These are phyloP conservation scores for Gila robusta DNA, from an alignment of 2,797 vertebrate genomes.

Conservation along the genomic window DNA sequence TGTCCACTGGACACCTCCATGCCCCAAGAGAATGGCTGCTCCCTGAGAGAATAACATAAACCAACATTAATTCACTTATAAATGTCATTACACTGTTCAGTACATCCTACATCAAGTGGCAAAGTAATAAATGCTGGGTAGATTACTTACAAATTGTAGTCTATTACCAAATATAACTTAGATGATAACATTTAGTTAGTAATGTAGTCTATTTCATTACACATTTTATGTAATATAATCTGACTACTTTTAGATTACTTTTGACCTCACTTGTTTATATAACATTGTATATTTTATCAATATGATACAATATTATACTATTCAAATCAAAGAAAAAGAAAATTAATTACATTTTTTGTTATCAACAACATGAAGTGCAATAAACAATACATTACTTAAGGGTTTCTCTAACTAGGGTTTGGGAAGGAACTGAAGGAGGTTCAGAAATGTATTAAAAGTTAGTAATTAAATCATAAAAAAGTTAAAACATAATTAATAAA, in stretches of 20 bases:
- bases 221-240: background rate
- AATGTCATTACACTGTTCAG: background rate
- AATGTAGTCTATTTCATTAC: background rate
- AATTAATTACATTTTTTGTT: background rate
- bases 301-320: no score
- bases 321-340: no score
- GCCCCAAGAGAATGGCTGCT: slow-evolving; percentile 86
- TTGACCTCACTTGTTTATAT: background rate
- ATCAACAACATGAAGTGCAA: background rate
- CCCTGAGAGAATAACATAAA: slow-evolving; percentile 73
- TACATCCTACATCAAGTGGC: background rate
- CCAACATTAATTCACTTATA: background rate
- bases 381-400: background rate
- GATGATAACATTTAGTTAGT: background rate
- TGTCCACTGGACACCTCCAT: slow-evolving; percentile 88
- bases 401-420: background rate
- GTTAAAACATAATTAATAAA: no score
- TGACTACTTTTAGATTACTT: background rate
- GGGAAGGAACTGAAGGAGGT: background rate
- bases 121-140: background rate
- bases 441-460: background rate
- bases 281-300: no score
- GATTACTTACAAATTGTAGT: background rate
- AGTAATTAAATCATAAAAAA: background rate
- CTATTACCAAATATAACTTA: background rate